Evolutionary conservation across 2,888 invertebrate species (phyloP).

Genomic region (Drosophila nigricruria): DNA sequence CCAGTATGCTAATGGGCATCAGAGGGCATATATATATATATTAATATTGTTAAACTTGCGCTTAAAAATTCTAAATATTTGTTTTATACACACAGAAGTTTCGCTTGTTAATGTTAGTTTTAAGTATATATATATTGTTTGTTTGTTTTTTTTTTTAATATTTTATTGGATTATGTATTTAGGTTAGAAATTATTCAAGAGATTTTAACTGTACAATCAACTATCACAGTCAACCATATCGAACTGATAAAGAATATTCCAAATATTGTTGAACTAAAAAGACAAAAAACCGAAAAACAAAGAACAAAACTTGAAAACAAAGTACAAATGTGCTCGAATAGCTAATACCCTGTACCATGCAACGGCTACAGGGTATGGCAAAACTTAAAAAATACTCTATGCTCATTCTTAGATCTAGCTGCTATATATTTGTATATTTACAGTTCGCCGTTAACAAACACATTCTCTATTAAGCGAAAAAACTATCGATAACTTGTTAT

Average conservation of each 20-base stretch:
- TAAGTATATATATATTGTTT: conserved; percentile 1
- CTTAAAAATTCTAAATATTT: conserved; percentile 61
- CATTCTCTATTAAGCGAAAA: conserved; percentile 51
- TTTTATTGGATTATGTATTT: conserved; percentile 44
- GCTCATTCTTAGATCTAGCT: conserved; percentile 17
- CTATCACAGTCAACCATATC: conserved; percentile 85
- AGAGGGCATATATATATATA: conserved; percentile 8
- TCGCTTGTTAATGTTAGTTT: neutral
- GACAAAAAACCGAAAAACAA: conserved; percentile 32
- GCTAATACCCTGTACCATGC: conserved; percentile 28
- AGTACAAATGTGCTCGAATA: conserved; percentile 22
- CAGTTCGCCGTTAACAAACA: conserved; percentile 54
- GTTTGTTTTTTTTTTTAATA: conserved; percentile 10
- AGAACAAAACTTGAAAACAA: conserved; percentile 27
- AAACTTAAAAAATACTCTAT: conserved; percentile 17
- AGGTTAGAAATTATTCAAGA: conserved; percentile 69
- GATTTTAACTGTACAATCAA: conserved; percentile 83
- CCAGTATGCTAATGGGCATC: neutral
- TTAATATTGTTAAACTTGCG: conserved; percentile 53
- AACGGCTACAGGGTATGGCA: neutral
- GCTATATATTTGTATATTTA: conserved; percentile 43
- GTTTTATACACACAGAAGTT: conserved; percentile 59
- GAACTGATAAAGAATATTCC: conserved; percentile 55
- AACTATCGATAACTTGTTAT: conserved; percentile 31
- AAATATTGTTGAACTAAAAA: conserved; percentile 1